Evolutionary conservation across 2,113 vertebrate genomes (phyloP), one percentile per base, ranked within the genome.

Genomic region (Spea bombifrons): DNA sequence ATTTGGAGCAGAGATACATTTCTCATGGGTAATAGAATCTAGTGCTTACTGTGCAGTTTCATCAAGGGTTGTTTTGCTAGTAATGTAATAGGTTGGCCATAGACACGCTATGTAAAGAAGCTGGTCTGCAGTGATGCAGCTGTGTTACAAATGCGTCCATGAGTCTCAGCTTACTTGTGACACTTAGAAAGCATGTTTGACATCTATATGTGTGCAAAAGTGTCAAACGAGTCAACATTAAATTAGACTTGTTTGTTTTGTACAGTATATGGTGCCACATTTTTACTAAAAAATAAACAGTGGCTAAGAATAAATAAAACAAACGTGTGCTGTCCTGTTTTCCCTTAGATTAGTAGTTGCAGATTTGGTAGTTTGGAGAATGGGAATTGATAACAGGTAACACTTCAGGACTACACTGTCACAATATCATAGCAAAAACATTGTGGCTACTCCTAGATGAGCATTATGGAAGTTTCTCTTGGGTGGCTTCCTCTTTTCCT

Each of bases 211-310:
- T n/a, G 43, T 75, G 50, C 50, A 75, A 13, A 59, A 17, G 16
- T 65, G 73, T 75, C 73, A 71, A 71, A 53, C 49, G 9, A 64
- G 16, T 64, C 8, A 75, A 45, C n/a, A 75, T 75, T 46, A 75
- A 65, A 48, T 73, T 13, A 73, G 15, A 17, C 73, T 74, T 74
- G 57, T 48, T 64, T 74, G 48, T 64, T 17, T 47, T 30, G 7
- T 16, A 7, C 5, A 44, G 1, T 13, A 47, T 8, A 65, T 6
- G 16, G 9, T 74, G 16, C 16, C 49, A 48, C 46, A 74, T 57
- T 57, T 57, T 57, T 12, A 7, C 9, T 13, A 10, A 4, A 57
- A 1, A 57, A 13, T 13, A 57, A 57, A 1, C 55, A 57, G 5
- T 52, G 49, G 8, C n/a, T n/a, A n/a, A n/a, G n/a, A n/a, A n/a